These are phyloP conservation scores for Himalopsyche tibetana DNA, from an alignment of 2,888 invertebrate genomes.

Conservation along the genomic window DNA sequence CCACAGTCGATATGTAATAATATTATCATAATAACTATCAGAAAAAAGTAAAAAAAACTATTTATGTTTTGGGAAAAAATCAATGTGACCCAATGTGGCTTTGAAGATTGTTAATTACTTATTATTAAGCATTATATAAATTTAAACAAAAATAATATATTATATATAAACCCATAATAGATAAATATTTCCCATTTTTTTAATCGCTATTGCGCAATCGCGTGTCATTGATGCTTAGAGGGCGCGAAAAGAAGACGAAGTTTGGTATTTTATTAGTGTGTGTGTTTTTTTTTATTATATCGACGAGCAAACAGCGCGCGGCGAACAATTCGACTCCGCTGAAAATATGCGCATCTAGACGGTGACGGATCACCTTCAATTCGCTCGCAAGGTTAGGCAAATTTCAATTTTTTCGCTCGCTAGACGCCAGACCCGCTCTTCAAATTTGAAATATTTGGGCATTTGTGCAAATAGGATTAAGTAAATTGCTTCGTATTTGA, in stretches of 20 bases:
- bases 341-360: constrained; percentile 35
- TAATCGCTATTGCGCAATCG: not conserved
- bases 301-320: constrained; percentile 18
- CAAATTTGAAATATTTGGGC: constrained; percentile 6
- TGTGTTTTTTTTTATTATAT: constrained; percentile 5
- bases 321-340: constrained; percentile 28
- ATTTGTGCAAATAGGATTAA: constrained; percentile 24
- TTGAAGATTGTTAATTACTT: not conserved
- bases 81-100: constrained; percentile 1
- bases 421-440: constrained; percentile 23
- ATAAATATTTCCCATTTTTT: too few relatives aligned
- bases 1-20: too few relatives aligned
- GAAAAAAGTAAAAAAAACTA: too few relatives aligned
- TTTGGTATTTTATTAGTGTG: constrained; percentile 3
- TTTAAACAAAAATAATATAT: not conserved
- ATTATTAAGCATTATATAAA: too few relatives aligned
- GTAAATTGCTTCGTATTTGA: not conserved
- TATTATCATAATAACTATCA: too few relatives aligned
- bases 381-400: constrained; percentile 35
- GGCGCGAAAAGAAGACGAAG: constrained; percentile 25
- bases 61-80: not conserved
- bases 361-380: constrained; percentile 42
- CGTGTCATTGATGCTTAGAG: constrained; percentile 25
- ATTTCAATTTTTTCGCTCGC: not conserved
- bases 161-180: too few relatives aligned